Conservation (phyloP, 2,797 vertebrate species). For the Hapalemur alaotrensis region DNA sequence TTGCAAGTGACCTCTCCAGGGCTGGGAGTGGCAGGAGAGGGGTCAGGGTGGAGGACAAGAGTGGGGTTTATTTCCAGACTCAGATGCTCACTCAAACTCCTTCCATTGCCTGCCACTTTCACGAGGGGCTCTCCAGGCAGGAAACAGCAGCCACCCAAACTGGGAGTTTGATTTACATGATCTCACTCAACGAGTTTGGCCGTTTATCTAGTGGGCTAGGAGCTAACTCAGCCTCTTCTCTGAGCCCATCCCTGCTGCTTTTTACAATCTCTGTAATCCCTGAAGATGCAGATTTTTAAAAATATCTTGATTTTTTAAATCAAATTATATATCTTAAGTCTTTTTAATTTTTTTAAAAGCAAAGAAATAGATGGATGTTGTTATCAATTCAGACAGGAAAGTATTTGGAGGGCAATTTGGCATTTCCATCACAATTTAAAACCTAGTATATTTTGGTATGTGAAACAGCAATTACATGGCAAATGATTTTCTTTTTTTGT, state of each 20-base stretch:
- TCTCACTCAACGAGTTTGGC: neutral
- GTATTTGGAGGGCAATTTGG: neutral
- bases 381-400: neutral
- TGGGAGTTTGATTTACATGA: slow-evolving; percentile 13
- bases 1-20: neutral
- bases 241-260: neutral
- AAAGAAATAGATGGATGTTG: neutral
- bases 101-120: neutral
- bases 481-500: neutral
- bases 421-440: neutral
- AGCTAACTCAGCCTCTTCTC: neutral
- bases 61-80: neutral
- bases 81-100: neutral
- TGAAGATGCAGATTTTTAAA: neutral
- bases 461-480: neutral
- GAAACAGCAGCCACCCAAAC: neutral
- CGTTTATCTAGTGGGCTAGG: neutral
- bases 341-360: neutral
- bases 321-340: neutral
- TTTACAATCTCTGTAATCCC: neutral
- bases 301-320: neutral
- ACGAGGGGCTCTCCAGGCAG: neutral
- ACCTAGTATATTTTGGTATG: neutral
- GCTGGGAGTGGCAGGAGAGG: neutral
- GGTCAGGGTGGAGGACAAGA: too few species aligned